Conservation (phyloP, 2,113 vertebrate genomes). For the Azemiops feae region DNA sequence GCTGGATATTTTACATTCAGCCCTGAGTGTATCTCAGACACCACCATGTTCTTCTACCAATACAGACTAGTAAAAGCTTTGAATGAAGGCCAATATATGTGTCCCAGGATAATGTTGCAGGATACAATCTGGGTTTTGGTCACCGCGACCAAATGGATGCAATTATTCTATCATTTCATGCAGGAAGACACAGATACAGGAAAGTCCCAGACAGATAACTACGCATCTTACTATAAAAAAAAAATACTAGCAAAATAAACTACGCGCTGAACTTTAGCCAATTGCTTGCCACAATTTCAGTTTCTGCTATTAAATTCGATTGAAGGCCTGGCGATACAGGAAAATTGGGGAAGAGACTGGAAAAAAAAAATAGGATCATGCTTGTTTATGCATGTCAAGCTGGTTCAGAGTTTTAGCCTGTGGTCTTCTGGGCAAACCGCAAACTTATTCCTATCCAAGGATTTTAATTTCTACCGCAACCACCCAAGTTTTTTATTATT, state of each 20-base stretch:
- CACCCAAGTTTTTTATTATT: not conserved
- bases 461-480: constrained; percentile 17
- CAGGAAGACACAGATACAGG: not conserved
- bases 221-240: not conserved
- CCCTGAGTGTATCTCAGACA: not conserved
- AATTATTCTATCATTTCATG: not conserved
- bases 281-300: not conserved
- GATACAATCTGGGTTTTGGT: not conserved
- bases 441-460: not conserved
- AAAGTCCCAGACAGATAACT: not conserved
- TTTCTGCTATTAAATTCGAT: not conserved
- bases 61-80: not conserved
- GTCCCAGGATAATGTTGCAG: not conserved
- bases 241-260: not conserved
- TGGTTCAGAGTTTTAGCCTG: constrained; percentile 23
- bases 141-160: not conserved
- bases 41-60: not conserved
- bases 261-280: not conserved
- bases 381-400: constrained; percentile 5
- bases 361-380: not conserved
- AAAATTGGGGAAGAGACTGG: not conserved
- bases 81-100: not conserved
- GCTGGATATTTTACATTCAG: not conserved
- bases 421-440: constrained; percentile 18
- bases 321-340: not conserved